These are phyloP conservation scores for Pseudorectes ferrugineus DNA, from an alignment of 2,113 vertebrate species.

Conservation along the genomic window DNA sequence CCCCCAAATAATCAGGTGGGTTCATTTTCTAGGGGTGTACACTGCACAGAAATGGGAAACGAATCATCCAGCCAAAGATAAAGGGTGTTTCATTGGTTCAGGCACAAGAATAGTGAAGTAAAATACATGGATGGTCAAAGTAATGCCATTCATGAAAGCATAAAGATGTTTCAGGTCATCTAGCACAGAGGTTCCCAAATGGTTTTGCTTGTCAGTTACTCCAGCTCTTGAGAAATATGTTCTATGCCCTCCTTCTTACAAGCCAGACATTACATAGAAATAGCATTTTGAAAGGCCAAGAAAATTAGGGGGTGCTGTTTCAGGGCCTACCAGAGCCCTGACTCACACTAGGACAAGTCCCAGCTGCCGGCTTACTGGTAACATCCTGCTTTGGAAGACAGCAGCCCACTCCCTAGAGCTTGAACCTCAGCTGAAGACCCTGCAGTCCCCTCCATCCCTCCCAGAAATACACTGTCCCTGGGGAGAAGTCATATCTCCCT, in stretches of 20 bases:
- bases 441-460: background rate
- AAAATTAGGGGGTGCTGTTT: background rate
- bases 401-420: background rate
- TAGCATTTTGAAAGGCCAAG: background rate
- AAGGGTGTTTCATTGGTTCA: background rate
- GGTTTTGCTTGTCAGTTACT: background rate
- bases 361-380: accelerated
- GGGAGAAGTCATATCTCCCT: background rate
- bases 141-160: background rate
- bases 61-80: background rate
- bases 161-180: background rate
- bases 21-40: background rate
- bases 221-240: background rate
- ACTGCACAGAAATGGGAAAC: background rate
- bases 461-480: background rate
- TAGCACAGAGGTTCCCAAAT: background rate
- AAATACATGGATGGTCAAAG: background rate
- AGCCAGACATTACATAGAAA: background rate
- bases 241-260: background rate
- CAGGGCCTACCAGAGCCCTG: background rate
- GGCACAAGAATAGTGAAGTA: background rate
- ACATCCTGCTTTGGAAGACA: background rate
- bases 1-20: background rate
- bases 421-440: background rate
- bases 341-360: background rate